Base-by-base conservation (phyloP, 2,113 vertebrate species). In the Sylvia atricapilla region DNA sequence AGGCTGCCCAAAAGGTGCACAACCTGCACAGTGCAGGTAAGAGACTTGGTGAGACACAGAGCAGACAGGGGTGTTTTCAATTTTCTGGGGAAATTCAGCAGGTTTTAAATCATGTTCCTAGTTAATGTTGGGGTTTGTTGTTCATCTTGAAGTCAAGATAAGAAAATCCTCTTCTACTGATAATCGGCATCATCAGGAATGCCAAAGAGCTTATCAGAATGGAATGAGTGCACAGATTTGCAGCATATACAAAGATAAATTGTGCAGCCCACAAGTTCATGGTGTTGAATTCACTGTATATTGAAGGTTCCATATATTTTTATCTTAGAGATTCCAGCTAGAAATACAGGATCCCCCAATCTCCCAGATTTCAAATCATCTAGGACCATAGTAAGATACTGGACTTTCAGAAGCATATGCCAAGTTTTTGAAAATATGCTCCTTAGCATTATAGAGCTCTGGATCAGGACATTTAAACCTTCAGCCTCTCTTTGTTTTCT, bases 81-180 rank as follows among this genome's bases (percentile, higher is more conserved):
- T 17, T 17, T 39, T 47, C 62, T 70, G 7, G 27, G 16, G 39
- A 89, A 43, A 47, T 81, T 77, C 63, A 62, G 46, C 39, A 90
- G 31, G 28, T 52, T 89, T 94, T 47, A 56, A 69, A 27, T 77
- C 64, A 25, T 18, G 9, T 31, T 87, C 30, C 68, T 50, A 46
- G 50, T 46, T 55, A 63, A 56, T 19, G 7, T 23, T 64, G 62
- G 39, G 43, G 33, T 83, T 74, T 88, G 16, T 18, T 67, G 9
- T 49, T 64, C n/a, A 23, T 80, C 63, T 58, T 83, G 79, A 88
- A 83, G 67, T 50, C 33, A 62, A 88, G 67, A 77, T 72, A 85
- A 84, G 53, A 92, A 91, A 96, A 85, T 47, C 23, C 18, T 39
- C 27, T 82, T 64, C 78, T 88, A 41, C 63, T 94, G 82, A 88